Conservation (phyloP, 1,140 invertebrate genomes). For the Papilio glaucus region DNA sequence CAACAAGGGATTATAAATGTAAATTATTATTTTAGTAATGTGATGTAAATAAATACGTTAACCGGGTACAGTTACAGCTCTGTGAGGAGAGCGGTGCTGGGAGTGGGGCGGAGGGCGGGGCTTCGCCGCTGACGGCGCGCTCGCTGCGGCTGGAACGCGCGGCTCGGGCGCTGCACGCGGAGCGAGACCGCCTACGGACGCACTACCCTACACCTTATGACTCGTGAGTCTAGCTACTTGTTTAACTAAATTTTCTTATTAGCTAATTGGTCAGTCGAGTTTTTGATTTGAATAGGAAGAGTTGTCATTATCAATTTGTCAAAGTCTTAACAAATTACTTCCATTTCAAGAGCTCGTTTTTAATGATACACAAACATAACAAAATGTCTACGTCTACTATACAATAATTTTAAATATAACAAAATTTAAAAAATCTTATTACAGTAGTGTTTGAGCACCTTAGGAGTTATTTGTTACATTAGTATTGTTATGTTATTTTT, state of each 20-base stretch:
- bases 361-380: no score
- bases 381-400: no score
- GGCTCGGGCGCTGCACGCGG: conserved; percentile 93
- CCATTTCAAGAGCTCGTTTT: no score
- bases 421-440: no score
- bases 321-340: no score
- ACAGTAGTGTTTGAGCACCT: no score
- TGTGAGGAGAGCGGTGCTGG: conserved; percentile 57
- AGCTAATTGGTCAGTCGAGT: conserved; percentile 7
- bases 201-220: conserved; percentile 79
- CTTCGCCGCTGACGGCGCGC: conserved; percentile 86
- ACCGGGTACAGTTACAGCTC: conserved; percentile 67
- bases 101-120: conserved; percentile 81
- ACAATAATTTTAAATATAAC: no score
- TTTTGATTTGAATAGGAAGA: no score
- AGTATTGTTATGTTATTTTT: background rate
- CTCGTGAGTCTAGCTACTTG: conserved; percentile 64
- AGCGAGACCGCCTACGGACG: conserved; percentile 92
- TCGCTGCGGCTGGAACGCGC: conserved; percentile 93
- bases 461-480: conserved; percentile 13
- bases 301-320: no score
- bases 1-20: background rate
- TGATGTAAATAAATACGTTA: background rate
- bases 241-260: no score
- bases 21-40: background rate